Evolutionary conservation across 2,113 vertebrate genomes (phyloP), one percentile per base, ranked within the genome.

Genomic region (Todiramphus saurophagus): DNA sequence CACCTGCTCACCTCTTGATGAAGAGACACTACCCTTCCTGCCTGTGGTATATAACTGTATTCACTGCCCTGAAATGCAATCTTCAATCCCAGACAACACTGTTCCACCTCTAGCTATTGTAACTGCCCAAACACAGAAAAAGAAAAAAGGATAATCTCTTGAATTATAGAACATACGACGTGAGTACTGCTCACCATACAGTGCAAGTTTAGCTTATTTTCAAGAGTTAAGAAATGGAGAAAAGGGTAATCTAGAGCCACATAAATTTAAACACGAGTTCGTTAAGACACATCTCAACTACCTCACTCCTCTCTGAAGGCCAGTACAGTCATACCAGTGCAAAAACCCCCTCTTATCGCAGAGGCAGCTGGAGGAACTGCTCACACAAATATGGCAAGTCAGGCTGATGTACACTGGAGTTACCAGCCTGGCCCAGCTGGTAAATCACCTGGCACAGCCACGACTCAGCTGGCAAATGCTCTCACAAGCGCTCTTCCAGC

Each of bases 381-480:
- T 68, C 43, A 43, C 50, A 56, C 0, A 0, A 27, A 60, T 1
- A 46, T 23, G n/a, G 48, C 15, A 55, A 25, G 13, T 8, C 8
- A 39, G n/a, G 14, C 21, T 44, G 50, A 69, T 2, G 0, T 5
- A 41, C 0, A 0, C 13, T 5, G 0, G 3, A 19, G 50, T 18
- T 30, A 43, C 25, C 0, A 7, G 59, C 0, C 0, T 0, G 5
- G 20, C 53, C 51, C 2, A 53, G 51, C 50, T 51, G 50, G 50
- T 51, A 51, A 51, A 24, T 51, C 31, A 56, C 2, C 39, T 25
- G 74, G 64, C 67, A 56, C 0, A 3, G 58, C 53, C 0, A 0
- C 81, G 84, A 81, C 64, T 89, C 83, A 89, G 33, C 41, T 51
- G 33, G 77, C 46, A 91, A 58, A 60, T 23, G 5, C 67, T 21